Evolutionary conservation across 2,888 invertebrate species (phyloP).

Genomic region (Gibbula magus): DNA sequence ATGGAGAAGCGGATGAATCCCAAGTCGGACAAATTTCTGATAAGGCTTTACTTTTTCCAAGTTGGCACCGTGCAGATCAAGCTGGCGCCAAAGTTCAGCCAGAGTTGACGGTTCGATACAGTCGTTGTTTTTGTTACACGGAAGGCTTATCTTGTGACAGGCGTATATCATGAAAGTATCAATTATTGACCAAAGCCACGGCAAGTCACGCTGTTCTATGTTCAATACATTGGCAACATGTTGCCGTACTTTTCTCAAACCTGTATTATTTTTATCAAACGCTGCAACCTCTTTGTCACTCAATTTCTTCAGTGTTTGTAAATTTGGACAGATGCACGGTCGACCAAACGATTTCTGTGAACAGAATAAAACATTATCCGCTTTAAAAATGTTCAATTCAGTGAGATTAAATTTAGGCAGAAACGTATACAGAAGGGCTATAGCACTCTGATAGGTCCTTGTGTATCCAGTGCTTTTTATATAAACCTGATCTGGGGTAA

Average conservation of each 20-base stretch:
- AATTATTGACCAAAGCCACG: constrained; percentile 81
- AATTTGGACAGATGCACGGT: constrained; percentile 86
- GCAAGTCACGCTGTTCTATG: constrained; percentile 80
- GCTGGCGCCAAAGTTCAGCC: constrained; percentile 52
- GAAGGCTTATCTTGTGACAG: constrained; percentile 88
- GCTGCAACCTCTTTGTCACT: constrained; percentile 10
- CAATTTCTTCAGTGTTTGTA: constrained; percentile 78
- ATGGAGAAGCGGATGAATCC: constrained; percentile 88
- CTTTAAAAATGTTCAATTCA: constrained; percentile 79
- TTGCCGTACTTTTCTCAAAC: not conserved
- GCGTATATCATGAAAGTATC: constrained; percentile 89
- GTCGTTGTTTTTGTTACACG: constrained; percentile 80
- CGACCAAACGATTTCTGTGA: constrained; percentile 86
- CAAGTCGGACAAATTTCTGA: constrained; percentile 81
- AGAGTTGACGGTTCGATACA: constrained; percentile 58
- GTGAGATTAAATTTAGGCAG: constrained; percentile 82
- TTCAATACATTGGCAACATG: constrained; percentile 28
- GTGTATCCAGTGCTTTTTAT: constrained; percentile 89
- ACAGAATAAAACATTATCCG: constrained; percentile 52
- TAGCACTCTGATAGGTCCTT: constrained; percentile 92
- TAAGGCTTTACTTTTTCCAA: constrained; percentile 36
- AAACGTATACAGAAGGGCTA: constrained; percentile 86
- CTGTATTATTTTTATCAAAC: not conserved
- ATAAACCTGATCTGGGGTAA: constrained; percentile 74
- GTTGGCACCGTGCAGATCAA: constrained; percentile 52